Base-by-base conservation (phyloP, 2,113 vertebrate species). In the Hepsetus odoe region DNA sequence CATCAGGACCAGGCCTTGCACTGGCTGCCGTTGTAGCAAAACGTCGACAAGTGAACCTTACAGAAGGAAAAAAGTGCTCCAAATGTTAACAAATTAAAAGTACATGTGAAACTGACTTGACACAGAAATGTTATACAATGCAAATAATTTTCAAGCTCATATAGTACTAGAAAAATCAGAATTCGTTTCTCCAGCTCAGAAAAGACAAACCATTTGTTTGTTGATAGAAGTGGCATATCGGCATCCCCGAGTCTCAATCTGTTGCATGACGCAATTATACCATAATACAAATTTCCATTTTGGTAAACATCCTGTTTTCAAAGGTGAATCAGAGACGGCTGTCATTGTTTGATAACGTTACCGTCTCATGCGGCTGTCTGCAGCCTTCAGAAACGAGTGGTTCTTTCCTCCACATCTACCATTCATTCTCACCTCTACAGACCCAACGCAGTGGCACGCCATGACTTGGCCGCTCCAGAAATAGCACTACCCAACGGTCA, bases 401-500 rank as follows among this genome's bases (percentile, higher is more conserved):
- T 55, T 20, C 35, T 42, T 33, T 65, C 24, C 18, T 38, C 10
- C 22, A 14, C 18, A n/a, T 74, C 59, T 74, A 18, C 14, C 22
- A 28, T 6, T 18, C 42, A 24, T 24, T 14, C 26, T 49, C 56
- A 24, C 32, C 11, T 76, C 67, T 62, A 30, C 40, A 22, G 53
- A 77, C 35, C 14, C n/a, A 59, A 59, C 42, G 10, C 73, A 65
- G 72, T 30, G 33, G 61, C 61, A 65, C 35, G 46, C 40, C 18
- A 49, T 30, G 14, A 30, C 40, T 59, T 62, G 56, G 32, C 22
- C 68, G 42, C 7, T 35, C 14, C 67, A 61, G 30, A 62, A 78
- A 61, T 30, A 69, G 64, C 58, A 40, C 46, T n/a, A n/a, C 71
- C 11, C 2, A 71, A 53, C 12, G 33, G 16, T 46, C 6, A 9